A percentile compares a stretch with the other conserved stretches of the same genome.
These are phyloP conservation scores for Mylabris sibirica DNA, from an alignment of 2,888 invertebrate genomes.

Conservation along the genomic window DNA sequence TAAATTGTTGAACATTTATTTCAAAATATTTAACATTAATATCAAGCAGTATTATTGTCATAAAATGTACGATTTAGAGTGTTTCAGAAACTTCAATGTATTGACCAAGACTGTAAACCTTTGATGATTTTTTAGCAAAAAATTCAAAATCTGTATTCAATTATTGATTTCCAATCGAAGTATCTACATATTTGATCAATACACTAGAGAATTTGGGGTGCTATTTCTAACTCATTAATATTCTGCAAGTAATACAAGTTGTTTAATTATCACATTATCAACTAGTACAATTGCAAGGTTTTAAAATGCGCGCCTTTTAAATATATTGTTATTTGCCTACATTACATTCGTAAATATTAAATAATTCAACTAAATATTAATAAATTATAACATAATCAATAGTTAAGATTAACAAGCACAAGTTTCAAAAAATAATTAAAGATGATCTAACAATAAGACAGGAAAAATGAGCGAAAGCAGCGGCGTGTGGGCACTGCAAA, in stretches of 20 bases:
- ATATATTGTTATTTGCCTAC: neutral
- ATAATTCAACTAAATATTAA: neutral
- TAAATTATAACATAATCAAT: neutral
- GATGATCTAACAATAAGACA: too few relatives aligned
- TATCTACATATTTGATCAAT: neutral
- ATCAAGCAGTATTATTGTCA: constrained; percentile 8
- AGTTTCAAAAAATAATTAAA: too few relatives aligned
- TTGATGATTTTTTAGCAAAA: too few relatives aligned
- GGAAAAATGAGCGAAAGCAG: too few relatives aligned
- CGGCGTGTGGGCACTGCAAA: too few relatives aligned
- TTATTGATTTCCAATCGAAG: neutral
- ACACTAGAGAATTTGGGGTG: too few relatives aligned
- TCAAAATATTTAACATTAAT: neutral
- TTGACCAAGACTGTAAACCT: too few relatives aligned
- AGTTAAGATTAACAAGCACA: neutral
- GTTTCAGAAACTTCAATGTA: neutral
- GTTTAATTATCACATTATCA: neutral
- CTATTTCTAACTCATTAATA: too few relatives aligned
- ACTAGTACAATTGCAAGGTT: neutral
- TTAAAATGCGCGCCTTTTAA: neutral
- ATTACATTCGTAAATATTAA: neutral
- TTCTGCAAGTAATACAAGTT: too few relatives aligned
- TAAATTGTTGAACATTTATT: neutral
- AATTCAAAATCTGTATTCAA: too few relatives aligned
- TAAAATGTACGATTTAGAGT: neutral